These are phyloP conservation scores for Drepana falcataria DNA, from an alignment of 2,888 invertebrate species.

Conservation along the genomic window DNA sequence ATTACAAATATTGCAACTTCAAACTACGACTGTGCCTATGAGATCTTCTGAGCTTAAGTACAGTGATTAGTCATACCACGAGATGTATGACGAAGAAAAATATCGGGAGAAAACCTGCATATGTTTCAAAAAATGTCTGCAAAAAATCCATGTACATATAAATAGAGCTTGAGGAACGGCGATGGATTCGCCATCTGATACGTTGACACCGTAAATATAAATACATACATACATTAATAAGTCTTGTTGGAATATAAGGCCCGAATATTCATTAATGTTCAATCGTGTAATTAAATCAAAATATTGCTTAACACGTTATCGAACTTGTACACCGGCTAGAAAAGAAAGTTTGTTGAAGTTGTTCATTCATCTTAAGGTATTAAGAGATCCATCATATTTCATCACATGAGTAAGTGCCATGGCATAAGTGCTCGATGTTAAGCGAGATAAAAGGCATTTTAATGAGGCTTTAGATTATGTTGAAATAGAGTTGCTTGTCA, in stretches of 20 bases:
- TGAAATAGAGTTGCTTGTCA: neutral
- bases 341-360: neutral
- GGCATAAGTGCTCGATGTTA: neutral
- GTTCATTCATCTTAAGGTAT: neutral
- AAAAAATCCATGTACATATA: too few species aligned
- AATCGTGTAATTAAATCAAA: neutral
- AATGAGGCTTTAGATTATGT: neutral
- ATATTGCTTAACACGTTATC: neutral
- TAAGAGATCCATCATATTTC: slow-evolving; percentile 1
- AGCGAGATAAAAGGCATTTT: neutral
- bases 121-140: too few species aligned
- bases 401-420: neutral
- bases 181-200: neutral
- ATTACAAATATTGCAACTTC: too few species aligned
- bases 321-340: neutral
- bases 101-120: too few species aligned
- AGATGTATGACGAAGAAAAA: too few species aligned
- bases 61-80: too few species aligned
- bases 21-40: too few species aligned
- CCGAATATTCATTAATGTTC: neutral
- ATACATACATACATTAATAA: too few species aligned
- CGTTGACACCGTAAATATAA: too few species aligned
- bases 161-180: too few species aligned
- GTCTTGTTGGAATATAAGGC: too few species aligned
- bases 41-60: too few species aligned